phyloP scores from a whole-genome alignment of 1,140 invertebrate species.

The Meloidogyne exigua region DNA sequence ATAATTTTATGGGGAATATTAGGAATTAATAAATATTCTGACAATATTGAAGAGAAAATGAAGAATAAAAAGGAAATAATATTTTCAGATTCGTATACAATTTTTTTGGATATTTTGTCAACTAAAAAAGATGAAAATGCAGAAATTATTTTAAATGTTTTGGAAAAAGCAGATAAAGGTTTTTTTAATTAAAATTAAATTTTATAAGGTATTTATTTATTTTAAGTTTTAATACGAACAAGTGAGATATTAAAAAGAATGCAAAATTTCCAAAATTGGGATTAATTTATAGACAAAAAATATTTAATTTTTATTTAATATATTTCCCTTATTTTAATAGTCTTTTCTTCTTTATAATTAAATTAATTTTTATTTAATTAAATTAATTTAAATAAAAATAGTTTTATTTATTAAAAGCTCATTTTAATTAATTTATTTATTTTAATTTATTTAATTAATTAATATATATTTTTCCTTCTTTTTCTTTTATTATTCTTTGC shows the following conservation, averaged over 20 bases:
- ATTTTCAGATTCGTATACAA: not conserved
- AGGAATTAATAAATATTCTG: not conserved
- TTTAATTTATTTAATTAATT: too few species aligned
- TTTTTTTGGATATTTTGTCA: not conserved
- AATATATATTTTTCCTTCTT: not conserved
- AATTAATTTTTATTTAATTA: too few species aligned
- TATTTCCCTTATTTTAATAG: too few species aligned
- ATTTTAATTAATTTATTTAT: not conserved
- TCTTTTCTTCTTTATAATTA: too few species aligned
- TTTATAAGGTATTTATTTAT: not conserved
- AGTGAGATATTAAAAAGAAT: not conserved
- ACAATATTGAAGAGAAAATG: not conserved
- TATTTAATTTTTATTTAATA: too few species aligned
- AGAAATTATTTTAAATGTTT: not conserved
- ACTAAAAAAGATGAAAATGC: not conserved
- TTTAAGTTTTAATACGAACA: not conserved
- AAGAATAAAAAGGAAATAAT: not conserved
- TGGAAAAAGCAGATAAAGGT: not conserved
- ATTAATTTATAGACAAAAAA: not conserved
- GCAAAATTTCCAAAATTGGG: not conserved
- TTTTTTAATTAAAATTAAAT: not conserved
- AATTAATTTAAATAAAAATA: too few species aligned
- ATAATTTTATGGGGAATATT: not conserved
- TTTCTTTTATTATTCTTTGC: constrained; percentile 46
- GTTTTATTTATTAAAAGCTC: not conserved